Evolutionary conservation across 2,888 invertebrate species (phyloP).

Genomic region (Pachydiplax longipennis): DNA sequence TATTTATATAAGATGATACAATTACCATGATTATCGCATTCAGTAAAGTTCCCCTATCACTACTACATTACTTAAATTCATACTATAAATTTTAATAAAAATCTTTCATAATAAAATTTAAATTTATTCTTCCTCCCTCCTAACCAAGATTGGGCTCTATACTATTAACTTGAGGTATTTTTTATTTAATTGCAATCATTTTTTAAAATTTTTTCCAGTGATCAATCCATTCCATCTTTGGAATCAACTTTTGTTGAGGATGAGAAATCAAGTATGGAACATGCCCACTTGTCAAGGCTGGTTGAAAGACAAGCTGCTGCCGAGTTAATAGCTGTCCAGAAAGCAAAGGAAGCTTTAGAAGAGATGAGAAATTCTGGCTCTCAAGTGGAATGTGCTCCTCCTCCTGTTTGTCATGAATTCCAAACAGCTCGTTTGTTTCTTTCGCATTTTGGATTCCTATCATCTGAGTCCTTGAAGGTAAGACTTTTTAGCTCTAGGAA

Average conservation of each 20-base stretch:
- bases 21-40: no score
- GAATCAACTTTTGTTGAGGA: slow-evolving; percentile 74
- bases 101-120: no score
- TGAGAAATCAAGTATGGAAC: slow-evolving; percentile 64
- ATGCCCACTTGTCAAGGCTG: slow-evolving; percentile 74
- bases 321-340: slow-evolving; percentile 56
- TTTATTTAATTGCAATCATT: no score
- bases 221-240: slow-evolving; percentile 87
- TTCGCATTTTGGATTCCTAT: slow-evolving; percentile 92
- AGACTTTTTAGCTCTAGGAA: slow-evolving; percentile 12
- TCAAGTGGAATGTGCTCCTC: slow-evolving; percentile 77
- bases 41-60: no score
- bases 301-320: slow-evolving; percentile 73
- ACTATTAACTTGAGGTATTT: no score
- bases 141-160: no score
- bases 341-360: slow-evolving; percentile 48
- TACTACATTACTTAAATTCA: no score
- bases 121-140: no score
- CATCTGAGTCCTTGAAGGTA: slow-evolving; percentile 66
- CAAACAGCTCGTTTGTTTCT: slow-evolving; percentile 94
- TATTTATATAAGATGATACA: no score
- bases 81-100: no score
- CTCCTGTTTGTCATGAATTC: slow-evolving; percentile 86
- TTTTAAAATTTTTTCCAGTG: slow-evolving; percentile 63
- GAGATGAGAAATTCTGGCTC: slow-evolving; percentile 47